phyloP scores from a whole-genome alignment of 2,797 vertebrate genomes.

The Notolepis coatsorum region DNA sequence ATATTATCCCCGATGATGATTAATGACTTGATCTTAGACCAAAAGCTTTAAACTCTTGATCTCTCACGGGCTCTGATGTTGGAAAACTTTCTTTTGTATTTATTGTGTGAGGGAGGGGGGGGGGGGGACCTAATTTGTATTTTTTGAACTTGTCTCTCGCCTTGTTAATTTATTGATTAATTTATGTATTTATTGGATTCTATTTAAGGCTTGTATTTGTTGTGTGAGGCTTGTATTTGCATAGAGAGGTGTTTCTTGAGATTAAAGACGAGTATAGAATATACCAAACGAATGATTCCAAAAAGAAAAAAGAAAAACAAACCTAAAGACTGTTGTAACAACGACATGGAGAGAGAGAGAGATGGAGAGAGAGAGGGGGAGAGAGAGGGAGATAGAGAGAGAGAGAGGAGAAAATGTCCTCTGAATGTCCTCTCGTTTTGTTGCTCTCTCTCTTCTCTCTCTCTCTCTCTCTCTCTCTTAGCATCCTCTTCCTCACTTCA shows the following conservation, averaged over 20 bases:
- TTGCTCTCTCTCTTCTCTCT: too few relatives aligned
- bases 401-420: too few relatives aligned
- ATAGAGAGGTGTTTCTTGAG: constrained; percentile 59
- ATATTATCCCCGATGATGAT: constrained; percentile 61
- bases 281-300: constrained; percentile 71
- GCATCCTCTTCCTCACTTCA: not conserved
- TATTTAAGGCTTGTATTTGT: constrained; percentile 76
- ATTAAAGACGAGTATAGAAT: constrained; percentile 60
- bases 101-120: constrained; percentile 66
- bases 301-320: constrained; percentile 64
- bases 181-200: constrained; percentile 83
- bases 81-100: constrained; percentile 77
- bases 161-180: constrained; percentile 81
- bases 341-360: constrained; percentile 40
- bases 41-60: constrained; percentile 85
- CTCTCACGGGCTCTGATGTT: constrained; percentile 78
- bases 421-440: constrained; percentile 26
- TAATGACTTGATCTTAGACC: constrained; percentile 85
- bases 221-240: constrained; percentile 64
- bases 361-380: constrained; percentile 47
- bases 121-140: constrained; percentile 68
- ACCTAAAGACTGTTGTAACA: constrained; percentile 65
- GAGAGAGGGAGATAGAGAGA: constrained; percentile 30
- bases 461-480: not conserved
- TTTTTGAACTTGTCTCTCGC: constrained; percentile 64